Base-by-base conservation (phyloP, 2,888 invertebrate species). In the Phoenoteleia sp. region DNA sequence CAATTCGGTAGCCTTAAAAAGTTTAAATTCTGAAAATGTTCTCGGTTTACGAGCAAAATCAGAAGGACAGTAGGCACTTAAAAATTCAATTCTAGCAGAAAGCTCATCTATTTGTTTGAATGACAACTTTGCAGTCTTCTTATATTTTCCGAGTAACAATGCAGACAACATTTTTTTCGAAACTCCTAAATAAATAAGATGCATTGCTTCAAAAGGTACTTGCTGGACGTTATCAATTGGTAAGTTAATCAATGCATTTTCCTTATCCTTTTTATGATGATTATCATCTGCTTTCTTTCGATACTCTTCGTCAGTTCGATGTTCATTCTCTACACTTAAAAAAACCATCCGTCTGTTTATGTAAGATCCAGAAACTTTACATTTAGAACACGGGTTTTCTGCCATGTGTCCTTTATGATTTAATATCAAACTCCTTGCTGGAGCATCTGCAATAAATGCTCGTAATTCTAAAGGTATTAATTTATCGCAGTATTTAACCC, bases 1-100 rank as follows among this genome's bases (percentile, higher is more conserved):
- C 11, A 89, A 86, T 76, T 91, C 89, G n/a, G 90, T 90, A 5
- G 87, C 88, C 71, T 90, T 89, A 25, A 83, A 90, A 6, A 69
- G 25, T 33, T 74, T 75, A 21, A 72, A 86, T 45, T 85, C 74
- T 25, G 75, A 56, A 13, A 90, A 54, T 23, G 74, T 49, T 36
- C 88, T 60, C 13, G 89, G 89, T 54, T 45, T 62, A 23, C 89
- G 87, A 15, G 86, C 64, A 84, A 90, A 90, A 42, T 91, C 89
- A 19, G 62, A 66, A 6, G 90, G 90, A 11, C 83, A 84, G 64
- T 60, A 74, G 19, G 23, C 15, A 47, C 62, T 60, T 29, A 79
- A 21, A 87, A 47, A 11, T 39, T 76, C 54, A 19, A 88, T 74
- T 27, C 81, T 71, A 45, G 9, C 4, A 15, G 54, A 54, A 25